Base-by-base conservation (phyloP, 2,113 vertebrate genomes). In the Meleagris gallopavo region DNA sequence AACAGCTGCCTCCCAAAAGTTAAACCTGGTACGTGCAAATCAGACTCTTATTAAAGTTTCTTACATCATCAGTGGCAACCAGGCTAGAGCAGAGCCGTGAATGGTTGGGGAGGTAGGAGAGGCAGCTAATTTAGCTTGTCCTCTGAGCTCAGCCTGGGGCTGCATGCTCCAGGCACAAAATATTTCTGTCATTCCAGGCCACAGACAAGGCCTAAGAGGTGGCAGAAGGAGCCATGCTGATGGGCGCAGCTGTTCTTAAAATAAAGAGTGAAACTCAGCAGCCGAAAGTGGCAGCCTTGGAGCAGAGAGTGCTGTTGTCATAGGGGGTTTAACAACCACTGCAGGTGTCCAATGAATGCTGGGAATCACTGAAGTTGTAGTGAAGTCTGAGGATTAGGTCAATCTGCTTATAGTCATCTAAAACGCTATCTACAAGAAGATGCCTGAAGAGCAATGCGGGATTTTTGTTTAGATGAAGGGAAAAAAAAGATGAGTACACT, bases 401-500 rank as follows among this genome's bases (percentile, higher is more conserved):
- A 13, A 13, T 38, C 15, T 36, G 29, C 25, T 34, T 6, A 38
- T 4, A 16, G 21, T 77, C 6, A 11, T 67, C 48, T 30, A 17
- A 92, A 91, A 10, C 4, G 7, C 21, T 34, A 10, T 30, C 22
- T 48, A 8, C 21, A 18, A 70, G 41, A 11, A 48, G 18, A 18
- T 77, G n/a, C 32, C 45, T 79, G 21, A 83, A 54, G 30, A 76
- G 41, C 24, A 20, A 13, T 50, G 70, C 61, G 13, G 5, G 40
- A 32, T 34, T 18, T 48, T 77, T 66, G 24, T 58, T 84, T 38
- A 8, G 11, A 5, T 22, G 6, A 7, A 34, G 45, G 36, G 25
- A 46, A 13, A 24, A 32, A 20, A 57, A 36, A 29, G n/a, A 7
- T 20, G 14, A 72, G 29, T 2, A 0, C 0, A 0, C 21, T 40